Percentiles rank a stretch among this genome's conserved stretches.
Evolutionary conservation across 2,888 invertebrate species (phyloP).

Genomic region (Napeogenes inachia): DNA sequence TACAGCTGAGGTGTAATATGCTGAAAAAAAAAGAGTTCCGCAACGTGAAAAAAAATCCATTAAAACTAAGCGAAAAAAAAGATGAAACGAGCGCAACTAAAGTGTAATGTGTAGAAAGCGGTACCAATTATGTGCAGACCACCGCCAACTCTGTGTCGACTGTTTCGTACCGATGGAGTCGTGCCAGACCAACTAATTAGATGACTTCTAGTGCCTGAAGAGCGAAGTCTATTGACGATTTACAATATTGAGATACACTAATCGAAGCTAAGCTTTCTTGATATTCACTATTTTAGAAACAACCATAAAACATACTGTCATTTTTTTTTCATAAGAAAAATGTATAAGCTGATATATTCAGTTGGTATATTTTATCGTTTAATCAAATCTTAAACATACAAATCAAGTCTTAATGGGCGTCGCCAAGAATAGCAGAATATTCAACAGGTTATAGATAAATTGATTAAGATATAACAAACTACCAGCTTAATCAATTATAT

Average conservation of each 20-base stretch:
- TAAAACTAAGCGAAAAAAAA: conserved; percentile 14
- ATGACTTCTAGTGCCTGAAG: conserved; percentile 24
- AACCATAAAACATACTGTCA: not conserved
- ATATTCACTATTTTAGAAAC: not conserved
- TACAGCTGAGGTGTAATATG: too few relatives aligned
- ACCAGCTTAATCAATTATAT: not conserved
- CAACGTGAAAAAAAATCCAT: not conserved
- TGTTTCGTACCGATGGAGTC: conserved; percentile 28
- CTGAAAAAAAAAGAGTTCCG: conserved; percentile 8
- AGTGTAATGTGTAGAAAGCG: conserved; percentile 52
- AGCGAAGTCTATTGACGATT: conserved; percentile 21
- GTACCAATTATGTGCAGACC: conserved; percentile 56
- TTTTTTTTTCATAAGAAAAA: not conserved
- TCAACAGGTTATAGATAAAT: conserved; percentile 14
- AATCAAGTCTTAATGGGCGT: conserved; percentile 5
- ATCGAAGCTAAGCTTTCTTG: not conserved
- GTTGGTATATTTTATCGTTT: not conserved
- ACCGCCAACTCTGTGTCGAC: conserved; percentile 25
- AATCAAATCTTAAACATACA: not conserved
- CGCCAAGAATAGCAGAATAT: conserved; percentile 7
- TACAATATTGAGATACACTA: conserved; percentile 16
- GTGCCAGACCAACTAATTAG: conserved; percentile 30
- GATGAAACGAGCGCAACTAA: conserved; percentile 33
- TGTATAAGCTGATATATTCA: too few relatives aligned
- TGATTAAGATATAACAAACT: conserved; percentile 6